phyloP scores from a whole-genome alignment of 2,888 invertebrate genomes.

The Exocentrus adspersus region DNA sequence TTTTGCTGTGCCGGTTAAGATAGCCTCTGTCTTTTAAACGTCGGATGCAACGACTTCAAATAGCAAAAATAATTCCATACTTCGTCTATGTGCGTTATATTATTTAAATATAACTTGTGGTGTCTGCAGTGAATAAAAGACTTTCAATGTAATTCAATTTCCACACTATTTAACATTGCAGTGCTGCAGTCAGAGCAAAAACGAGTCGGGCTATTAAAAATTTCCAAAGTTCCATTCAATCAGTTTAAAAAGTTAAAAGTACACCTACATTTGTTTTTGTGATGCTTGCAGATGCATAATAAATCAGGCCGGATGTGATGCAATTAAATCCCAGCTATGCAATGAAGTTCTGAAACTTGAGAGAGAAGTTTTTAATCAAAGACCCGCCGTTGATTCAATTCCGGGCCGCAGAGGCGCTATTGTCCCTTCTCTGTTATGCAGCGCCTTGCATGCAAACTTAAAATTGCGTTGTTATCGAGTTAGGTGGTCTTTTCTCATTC shows the following conservation, averaged over 20 bases:
- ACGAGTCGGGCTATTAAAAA: neutral
- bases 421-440: conserved; percentile 56
- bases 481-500: conserved; percentile 47
- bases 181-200: neutral
- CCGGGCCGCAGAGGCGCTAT: conserved; percentile 56
- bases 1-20: neutral
- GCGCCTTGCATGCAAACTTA: conserved; percentile 55
- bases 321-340: conserved; percentile 58
- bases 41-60: neutral
- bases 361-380: conserved; percentile 58
- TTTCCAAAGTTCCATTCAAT: conserved; percentile 11
- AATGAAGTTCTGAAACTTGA: conserved; percentile 56
- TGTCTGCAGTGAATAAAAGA: too few species aligned
- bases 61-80: too few species aligned
- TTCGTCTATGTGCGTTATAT: too few species aligned
- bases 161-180: neutral
- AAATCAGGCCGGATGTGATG: conserved; percentile 57
- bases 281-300: conserved; percentile 55
- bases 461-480: conserved; percentile 60
- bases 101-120: too few species aligned
- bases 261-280: conserved; percentile 36
- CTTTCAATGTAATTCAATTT: neutral
- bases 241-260: conserved; percentile 21
- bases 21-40: neutral
- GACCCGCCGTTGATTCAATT: conserved; percentile 58